Evolutionary conservation across 2,113 vertebrate species (phyloP).

Genomic region (Percopsis transmontana): DNA sequence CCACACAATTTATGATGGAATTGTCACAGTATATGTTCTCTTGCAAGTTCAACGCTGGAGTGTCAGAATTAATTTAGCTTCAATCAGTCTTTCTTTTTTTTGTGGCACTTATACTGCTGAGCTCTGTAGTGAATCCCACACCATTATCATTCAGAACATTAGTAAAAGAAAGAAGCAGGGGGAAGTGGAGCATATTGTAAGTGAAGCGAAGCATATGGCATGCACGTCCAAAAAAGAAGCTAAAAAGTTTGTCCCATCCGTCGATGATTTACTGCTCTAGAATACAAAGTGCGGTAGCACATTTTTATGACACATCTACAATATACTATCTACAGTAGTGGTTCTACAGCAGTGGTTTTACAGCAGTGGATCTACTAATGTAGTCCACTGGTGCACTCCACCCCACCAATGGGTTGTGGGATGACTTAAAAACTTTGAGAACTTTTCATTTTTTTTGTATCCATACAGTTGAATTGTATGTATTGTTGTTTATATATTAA

Average conservation of each 20-base stretch:
- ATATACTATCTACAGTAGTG: no score
- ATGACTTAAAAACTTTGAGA: background rate
- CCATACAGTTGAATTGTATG: no score
- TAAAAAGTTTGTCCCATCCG: slow-evolving; percentile 11
- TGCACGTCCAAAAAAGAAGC: background rate
- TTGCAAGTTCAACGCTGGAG: slow-evolving; percentile 48
- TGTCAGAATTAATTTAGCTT: slow-evolving; percentile 71
- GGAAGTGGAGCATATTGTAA: slow-evolving; percentile 42
- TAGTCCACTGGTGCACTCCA: no score
- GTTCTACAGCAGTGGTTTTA: no score
- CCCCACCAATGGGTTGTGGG: background rate
- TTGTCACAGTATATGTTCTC: slow-evolving; percentile 70
- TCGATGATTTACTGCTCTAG: slow-evolving; percentile 26
- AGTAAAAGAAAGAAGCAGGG: slow-evolving; percentile 45
- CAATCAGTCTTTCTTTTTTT: slow-evolving; percentile 62
- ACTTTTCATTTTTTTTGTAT: background rate
- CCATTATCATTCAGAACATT: slow-evolving; percentile 48
- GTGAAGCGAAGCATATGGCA: slow-evolving; percentile 44
- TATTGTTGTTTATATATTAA: slow-evolving; percentile 10
- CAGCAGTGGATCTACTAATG: no score
- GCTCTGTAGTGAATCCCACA: slow-evolving; percentile 54
- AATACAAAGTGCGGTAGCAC: background rate
- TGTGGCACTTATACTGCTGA: slow-evolving; percentile 28
- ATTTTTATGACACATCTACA: no score
- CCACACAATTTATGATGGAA: slow-evolving; percentile 71